Evolutionary conservation across 2,113 vertebrate species (phyloP), one percentile per base, ranked within the genome.

Genomic region (Rhinoptilus africanus): DNA sequence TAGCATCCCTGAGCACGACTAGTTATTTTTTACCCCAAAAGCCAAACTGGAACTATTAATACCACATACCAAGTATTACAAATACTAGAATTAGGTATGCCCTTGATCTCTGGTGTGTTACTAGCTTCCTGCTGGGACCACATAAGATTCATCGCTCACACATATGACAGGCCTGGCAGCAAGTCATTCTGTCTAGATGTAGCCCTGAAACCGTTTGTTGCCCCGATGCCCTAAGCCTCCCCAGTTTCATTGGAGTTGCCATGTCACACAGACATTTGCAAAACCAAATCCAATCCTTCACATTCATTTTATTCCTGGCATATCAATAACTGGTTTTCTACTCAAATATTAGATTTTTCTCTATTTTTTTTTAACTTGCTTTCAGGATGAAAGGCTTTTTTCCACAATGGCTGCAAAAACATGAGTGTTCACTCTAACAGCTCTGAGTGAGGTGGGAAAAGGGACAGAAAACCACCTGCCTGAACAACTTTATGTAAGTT

Each of bases 371-470:
- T 60, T 14, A 60, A 37, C 28, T 83, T 91, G 34, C 47, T 91
- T 92, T 96, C 50, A 87, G 71, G 79, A 90, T 90, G 59, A 85
- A 73, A 94, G 30, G 1, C 0, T 63, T 94, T 64, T 96, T 94
- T 75, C 95, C 79, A 71, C 76, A 91, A 82, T 97, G 82, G 64
- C 66, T 95, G 41, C 84, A 95, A 82, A 95, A 94, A 89, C 50
- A 66, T 34, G 27, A 85, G 35, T 32, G 27, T 48, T 94, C 82
- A 53, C 47, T 77, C 62, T 56, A 90, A 76, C 43, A 79, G 91
- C 53, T 95, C 66, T 62, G 51, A 83, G 62, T 45, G 59, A 93
- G 59, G 62, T 76, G 35, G 76, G 67, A 74, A 94, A 96, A 94
- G 35, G 86, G 69, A 67, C 66, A 75, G 74, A 92, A 95, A 94